phyloP scores from a whole-genome alignment of 37 sponge, comb jelly and placozoan species.

The Crambe crambe region DNA sequence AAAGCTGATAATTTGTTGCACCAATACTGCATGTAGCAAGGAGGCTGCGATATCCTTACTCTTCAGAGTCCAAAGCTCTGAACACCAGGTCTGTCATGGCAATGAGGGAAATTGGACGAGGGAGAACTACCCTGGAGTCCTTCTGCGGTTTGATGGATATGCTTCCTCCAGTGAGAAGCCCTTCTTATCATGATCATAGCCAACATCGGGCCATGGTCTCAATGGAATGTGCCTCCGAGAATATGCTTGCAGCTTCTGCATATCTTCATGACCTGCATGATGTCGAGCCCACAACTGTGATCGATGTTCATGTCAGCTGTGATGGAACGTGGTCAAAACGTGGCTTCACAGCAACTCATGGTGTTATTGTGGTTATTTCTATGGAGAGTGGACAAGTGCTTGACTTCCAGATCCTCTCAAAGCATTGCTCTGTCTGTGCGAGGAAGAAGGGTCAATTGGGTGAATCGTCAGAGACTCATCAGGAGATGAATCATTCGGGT shows the following conservation, averaged over 20 bases:
- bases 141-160: constrained; percentile 45
- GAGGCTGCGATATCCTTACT: constrained; percentile 17
- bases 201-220: not conserved
- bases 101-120: constrained; percentile 26
- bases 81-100: constrained; percentile 24
- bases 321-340: constrained; percentile 19
- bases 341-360: constrained; percentile 17
- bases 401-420: not conserved
- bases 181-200: not conserved
- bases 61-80: constrained; percentile 4
- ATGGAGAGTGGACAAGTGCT: constrained; percentile 9
- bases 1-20: constrained; percentile 8
- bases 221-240: not conserved
- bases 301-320: not conserved
- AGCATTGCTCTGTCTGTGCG: not conserved
- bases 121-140: constrained; percentile 6
- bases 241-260: constrained; percentile 24
- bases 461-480: not conserved
- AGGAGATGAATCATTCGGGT: constrained; percentile 1
- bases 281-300: not conserved
- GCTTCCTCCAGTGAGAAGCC: constrained; percentile 26
- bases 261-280: constrained; percentile 3
- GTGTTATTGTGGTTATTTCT: constrained; percentile 7
- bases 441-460: not conserved
- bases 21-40: constrained; percentile 17